phyloP scores from a whole-genome alignment of 2,888 invertebrate species.

The Strigamia crassipes region DNA sequence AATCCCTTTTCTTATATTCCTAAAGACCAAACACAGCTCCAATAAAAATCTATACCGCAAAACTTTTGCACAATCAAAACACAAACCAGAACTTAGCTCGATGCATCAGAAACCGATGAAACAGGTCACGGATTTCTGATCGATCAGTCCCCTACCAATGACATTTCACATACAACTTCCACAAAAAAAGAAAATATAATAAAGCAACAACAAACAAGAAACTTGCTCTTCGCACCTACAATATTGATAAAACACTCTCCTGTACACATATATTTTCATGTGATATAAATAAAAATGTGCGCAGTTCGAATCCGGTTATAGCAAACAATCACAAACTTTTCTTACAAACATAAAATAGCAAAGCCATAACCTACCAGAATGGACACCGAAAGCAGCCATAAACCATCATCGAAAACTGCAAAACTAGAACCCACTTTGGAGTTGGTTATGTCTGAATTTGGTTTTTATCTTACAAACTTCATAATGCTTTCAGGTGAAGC shows the following conservation, averaged over 20 bases:
- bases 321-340: too few relatives aligned
- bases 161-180: not conserved
- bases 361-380: too few relatives aligned
- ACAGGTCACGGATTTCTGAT: not conserved
- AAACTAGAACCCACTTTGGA: too few relatives aligned
- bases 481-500: too few relatives aligned
- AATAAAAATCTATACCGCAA: not conserved
- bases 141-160: too few relatives aligned
- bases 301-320: too few relatives aligned
- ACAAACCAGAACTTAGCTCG: not conserved
- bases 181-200: not conserved
- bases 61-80: constrained; percentile 11
- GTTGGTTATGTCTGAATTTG: too few relatives aligned
- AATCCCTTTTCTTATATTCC: not conserved
- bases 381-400: too few relatives aligned
- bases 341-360: too few relatives aligned
- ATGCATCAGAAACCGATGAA: constrained; percentile 23
- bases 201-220: constrained; percentile 14
- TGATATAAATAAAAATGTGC: not conserved
- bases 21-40: not conserved
- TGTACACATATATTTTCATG: not conserved
- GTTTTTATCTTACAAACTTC: too few relatives aligned
- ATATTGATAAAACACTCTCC: not conserved
- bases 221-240: not conserved
- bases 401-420: too few relatives aligned